A percentile compares a stretch with the other conserved stretches of the same genome.
These are phyloP conservation scores for Pao palembangensis DNA, from an alignment of 2,113 vertebrate species.

Conservation along the genomic window DNA sequence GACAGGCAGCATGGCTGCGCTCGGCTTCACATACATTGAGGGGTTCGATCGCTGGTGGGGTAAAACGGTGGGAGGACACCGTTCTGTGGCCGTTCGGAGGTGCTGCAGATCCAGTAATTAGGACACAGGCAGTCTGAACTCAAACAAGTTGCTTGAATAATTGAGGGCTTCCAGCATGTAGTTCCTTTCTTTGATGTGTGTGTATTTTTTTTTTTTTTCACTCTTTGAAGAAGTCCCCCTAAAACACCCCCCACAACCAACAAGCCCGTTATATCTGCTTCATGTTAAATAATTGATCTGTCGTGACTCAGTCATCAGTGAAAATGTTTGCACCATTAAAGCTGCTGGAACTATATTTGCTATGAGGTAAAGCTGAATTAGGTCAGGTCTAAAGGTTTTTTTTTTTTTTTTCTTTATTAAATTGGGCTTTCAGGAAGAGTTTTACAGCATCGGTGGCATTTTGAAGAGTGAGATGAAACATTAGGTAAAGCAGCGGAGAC, in stretches of 20 bases:
- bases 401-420: no score
- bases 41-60: constrained; percentile 47
- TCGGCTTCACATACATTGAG: constrained; percentile 59
- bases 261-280: constrained; percentile 71
- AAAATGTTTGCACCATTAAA: constrained; percentile 19
- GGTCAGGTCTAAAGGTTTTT: no score
- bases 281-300: constrained; percentile 76
- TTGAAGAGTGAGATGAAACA: no score
- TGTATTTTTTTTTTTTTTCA: constrained; percentile 2
- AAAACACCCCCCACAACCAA: constrained; percentile 25
- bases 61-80: constrained; percentile 28
- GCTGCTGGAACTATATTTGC: constrained; percentile 12
- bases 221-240: constrained; percentile 62
- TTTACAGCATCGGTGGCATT: no score
- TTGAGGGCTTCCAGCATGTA: constrained; percentile 70
- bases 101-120: constrained; percentile 71
- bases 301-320: constrained; percentile 70
- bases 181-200: constrained; percentile 73
- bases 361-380: not conserved
- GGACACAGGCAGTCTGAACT: constrained; percentile 64
- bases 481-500: no score
- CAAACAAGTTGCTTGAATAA: constrained; percentile 73
- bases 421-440: no score
- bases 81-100: constrained; percentile 49
- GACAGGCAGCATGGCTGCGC: constrained; percentile 48